Percentiles rank a stretch among this genome's conserved stretches.
These are phyloP conservation scores for Lithobius niger DNA, from an alignment of 1,140 invertebrate genomes.

Conservation along the genomic window DNA sequence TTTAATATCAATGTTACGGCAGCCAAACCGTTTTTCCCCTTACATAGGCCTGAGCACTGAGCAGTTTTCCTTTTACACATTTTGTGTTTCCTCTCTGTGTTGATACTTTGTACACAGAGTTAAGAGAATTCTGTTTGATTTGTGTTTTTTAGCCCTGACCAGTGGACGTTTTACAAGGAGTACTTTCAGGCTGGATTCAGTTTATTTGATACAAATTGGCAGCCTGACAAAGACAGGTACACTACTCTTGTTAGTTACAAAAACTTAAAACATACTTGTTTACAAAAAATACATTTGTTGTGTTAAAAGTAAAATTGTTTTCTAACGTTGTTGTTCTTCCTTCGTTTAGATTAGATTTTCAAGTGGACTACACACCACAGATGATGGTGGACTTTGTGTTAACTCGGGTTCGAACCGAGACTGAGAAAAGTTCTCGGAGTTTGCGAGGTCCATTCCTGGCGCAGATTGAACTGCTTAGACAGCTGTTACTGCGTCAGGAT, in stretches of 20 bases:
- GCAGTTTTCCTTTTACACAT: no score
- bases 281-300: no score
- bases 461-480: constrained; percentile 55
- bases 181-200: constrained; percentile 25
- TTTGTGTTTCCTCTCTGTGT: no score
- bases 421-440: constrained; percentile 26
- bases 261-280: no score
- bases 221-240: constrained; percentile 18
- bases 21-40: no score
- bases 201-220: constrained; percentile 19
- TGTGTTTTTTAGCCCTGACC: constrained; percentile 26
- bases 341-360: constrained; percentile 55
- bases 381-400: constrained; percentile 25
- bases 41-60: no score
- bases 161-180: constrained; percentile 29
- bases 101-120: no score
- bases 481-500: constrained; percentile 35
- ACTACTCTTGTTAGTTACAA: background rate
- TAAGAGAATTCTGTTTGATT: background rate
- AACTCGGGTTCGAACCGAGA: constrained; percentile 19
- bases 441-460: constrained; percentile 67
- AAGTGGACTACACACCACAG: constrained; percentile 23
- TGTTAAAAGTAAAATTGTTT: no score
- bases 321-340: background rate
- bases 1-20: no score